Conservation (phyloP, 2,113 vertebrate species). For the Cairina moschata region DNA sequence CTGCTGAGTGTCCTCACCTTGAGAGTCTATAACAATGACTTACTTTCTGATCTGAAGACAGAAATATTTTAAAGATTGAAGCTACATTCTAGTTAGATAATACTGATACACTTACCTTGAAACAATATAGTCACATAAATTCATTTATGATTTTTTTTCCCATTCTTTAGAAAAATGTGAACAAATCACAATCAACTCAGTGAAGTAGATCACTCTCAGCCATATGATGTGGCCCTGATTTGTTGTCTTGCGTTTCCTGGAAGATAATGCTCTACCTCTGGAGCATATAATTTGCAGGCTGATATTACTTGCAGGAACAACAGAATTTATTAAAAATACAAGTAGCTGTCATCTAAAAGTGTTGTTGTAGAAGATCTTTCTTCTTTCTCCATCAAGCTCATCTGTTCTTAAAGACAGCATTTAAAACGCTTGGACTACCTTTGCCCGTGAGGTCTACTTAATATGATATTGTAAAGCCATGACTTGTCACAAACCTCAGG, state of each 20-base stretch:
- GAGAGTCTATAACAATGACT: not conserved
- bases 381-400: not conserved
- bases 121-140: not conserved
- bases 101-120: not conserved
- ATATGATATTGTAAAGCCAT: not conserved
- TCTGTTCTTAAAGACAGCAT: not conserved
- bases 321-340: not conserved
- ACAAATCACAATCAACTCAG: not conserved
- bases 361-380: not conserved
- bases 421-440: not conserved
- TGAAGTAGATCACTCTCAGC: not conserved
- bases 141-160: not conserved
- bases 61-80: not conserved
- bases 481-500: not conserved
- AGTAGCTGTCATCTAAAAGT: not conserved
- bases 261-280: not conserved
- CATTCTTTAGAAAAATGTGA: not conserved
- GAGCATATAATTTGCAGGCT: not conserved
- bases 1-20: not conserved
- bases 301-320: not conserved
- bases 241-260: not conserved
- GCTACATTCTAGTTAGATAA: not conserved
- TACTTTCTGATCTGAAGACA: not conserved
- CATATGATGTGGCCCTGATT: not conserved
- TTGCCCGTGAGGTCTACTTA: not conserved